Evolutionary conservation across 2,888 invertebrate genomes (phyloP).

Genomic region (Sphaerophoria rueppellii): DNA sequence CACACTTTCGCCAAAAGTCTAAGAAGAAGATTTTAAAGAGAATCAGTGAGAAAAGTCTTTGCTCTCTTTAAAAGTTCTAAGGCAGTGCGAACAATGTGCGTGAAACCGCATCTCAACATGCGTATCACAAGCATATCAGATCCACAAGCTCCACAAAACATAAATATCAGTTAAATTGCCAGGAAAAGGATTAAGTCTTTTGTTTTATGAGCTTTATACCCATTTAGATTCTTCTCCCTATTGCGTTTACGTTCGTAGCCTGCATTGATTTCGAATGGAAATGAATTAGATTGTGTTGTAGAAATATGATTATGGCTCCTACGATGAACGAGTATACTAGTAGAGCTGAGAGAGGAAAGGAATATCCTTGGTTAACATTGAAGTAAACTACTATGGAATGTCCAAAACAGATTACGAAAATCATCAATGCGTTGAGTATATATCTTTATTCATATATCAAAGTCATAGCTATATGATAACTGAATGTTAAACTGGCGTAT

Average conservation of each 20-base stretch:
- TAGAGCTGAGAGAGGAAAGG: conserved; percentile 31
- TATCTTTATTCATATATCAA: not conserved
- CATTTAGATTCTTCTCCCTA: conserved; percentile 23
- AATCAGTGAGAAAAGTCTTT: too few relatives aligned
- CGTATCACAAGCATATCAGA: too few relatives aligned
- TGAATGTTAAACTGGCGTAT: conserved; percentile 35
- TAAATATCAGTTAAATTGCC: conserved; percentile 42
- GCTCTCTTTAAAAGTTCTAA: too few relatives aligned
- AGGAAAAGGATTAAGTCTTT: conserved; percentile 39
- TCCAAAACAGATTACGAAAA: conserved; percentile 44
- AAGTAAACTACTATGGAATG: conserved; percentile 23
- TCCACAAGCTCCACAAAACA: not conserved
- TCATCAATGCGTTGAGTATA: conserved; percentile 32
- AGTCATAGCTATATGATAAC: not conserved
- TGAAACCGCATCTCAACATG: too few relatives aligned
- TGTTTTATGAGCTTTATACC: conserved; percentile 54
- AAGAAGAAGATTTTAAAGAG: too few relatives aligned
- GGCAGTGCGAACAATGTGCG: too few relatives aligned
- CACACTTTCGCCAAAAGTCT: too few relatives aligned
- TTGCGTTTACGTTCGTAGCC: not conserved
- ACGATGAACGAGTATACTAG: conserved; percentile 49
- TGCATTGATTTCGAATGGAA: not conserved
- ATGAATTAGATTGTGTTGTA: not conserved
- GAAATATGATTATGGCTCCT: not conserved
- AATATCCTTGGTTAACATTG: conserved; percentile 66